Percentiles rank a stretch among this genome's conserved stretches.
These are phyloP conservation scores for Microcebus ravelobensis DNA, from an alignment of 2,113 vertebrate species.

Conservation along the genomic window DNA sequence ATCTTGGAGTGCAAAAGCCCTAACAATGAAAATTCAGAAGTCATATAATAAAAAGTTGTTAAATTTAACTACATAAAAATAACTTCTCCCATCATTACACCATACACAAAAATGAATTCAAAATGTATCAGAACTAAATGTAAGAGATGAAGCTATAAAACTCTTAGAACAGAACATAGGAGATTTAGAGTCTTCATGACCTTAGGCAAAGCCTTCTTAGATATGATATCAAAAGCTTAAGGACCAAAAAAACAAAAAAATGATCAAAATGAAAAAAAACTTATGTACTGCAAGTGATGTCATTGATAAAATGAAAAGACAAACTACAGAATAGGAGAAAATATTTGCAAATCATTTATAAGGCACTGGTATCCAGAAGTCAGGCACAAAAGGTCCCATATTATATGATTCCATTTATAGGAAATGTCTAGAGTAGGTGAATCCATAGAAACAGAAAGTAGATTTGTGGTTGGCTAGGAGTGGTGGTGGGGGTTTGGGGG, in stretches of 20 bases:
- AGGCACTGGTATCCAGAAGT: not conserved
- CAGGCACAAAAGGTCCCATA: not conserved
- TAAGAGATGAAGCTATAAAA: not conserved
- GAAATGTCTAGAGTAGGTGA: not conserved
- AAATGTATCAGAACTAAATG: constrained; percentile 13
- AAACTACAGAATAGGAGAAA: not conserved
- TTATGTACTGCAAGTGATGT: not conserved
- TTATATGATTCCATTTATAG: constrained; percentile 1
- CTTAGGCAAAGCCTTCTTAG: not conserved
- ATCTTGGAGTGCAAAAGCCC: not conserved
- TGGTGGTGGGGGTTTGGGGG: not conserved
- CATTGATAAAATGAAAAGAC: constrained; percentile 29
- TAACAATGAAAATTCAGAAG: constrained; percentile 37
- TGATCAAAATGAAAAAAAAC: not conserved
- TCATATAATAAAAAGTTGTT: not conserved
- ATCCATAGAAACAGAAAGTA: constrained; percentile 21
- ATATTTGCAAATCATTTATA: constrained; percentile 18
- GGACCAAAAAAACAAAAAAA: not conserved
- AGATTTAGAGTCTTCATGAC: not conserved
- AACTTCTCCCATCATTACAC: not conserved
- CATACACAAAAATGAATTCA: constrained; percentile 14
- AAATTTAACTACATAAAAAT: not conserved
- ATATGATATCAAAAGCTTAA: not conserved
- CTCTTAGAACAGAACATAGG: not conserved
- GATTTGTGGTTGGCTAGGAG: not conserved